Base-by-base conservation (phyloP, 1,140 invertebrate genomes). In the Zaprionus nigranus region DNA sequence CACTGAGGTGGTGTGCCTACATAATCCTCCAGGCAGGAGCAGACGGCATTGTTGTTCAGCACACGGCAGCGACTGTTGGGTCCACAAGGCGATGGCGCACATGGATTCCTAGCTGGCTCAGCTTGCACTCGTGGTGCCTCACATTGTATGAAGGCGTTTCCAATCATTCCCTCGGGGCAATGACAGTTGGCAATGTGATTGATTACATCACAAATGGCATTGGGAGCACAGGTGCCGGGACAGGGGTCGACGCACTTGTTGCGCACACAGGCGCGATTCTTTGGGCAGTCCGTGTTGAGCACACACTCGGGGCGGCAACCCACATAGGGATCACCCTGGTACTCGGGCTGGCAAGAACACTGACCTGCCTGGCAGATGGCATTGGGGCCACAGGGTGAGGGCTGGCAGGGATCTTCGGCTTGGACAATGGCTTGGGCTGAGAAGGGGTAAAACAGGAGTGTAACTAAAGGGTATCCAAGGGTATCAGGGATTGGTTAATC, bases 1-100 rank as follows among this genome's bases (percentile, higher is more conserved):
- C 97, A 97, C 75, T 96, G 96, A 1, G 96, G 96, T 24, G 96
- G 95, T 92, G 96, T 94, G 9, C 96, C 95, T 64, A 94, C 92
- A 84, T 94, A 95, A 63, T 95, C 94, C 58, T 93, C 81, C 30
- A 94, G 92, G 82, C 96, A 96, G 40, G 94, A 93, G 81, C 96
- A 96, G 2, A 95, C 94, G 17, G 95, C 94, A 43, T 93, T 93
- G 24, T 93, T 93, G 70, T 94, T 94, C 2, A 90, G 57, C 24
- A 93, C 93, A 6, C 93, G 82, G 69, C 94, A 95, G 9, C 93
- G 86, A 51, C 93, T 93, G 72, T 95, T 94, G 0, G 93, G 93
- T 28, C 95, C 95, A 84, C 95, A 96, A 17, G 95, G 95, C 17
- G 94, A 94, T 17, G 94, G 94, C 53, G 93, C 83, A 77, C 95